Evolutionary conservation across 2,888 invertebrate species (phyloP), one percentile per base, ranked within the genome.

Genomic region (Chrysolina haemoptera): DNA sequence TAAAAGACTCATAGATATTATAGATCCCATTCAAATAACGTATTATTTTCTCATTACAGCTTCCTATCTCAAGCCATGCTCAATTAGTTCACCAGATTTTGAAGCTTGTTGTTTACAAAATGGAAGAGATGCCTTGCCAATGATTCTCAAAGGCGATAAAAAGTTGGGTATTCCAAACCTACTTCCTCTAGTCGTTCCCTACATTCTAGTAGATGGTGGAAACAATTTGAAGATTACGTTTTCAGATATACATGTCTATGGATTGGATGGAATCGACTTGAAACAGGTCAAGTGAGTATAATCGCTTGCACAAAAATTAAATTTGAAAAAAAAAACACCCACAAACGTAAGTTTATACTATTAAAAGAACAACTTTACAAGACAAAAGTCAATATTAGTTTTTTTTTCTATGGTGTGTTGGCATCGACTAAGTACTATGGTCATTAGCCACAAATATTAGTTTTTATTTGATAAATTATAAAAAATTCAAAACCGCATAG

Each of bases 91-190:
- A 64, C 79, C 81, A 10, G 81, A 84, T 50, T 76, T 85, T 10
- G 82, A 83, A 11, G 77, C 82, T 18, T 86, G 86, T 76, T 83
- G 81, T 1, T 64, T 79, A 8, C 72, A 81, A 46, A 75, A 82
- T 69, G 84, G 81, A 0, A 77, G 70, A 22, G 79, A 77, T 8
- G 82, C 82, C 0, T 22, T 85, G n/a, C 81, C 83, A 5, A 46
- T 35, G n/a, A 64, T 84, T 41, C 18, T 84, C 18, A 81, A 85
- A 76, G 85, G 86, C 35, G 86, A 86, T 69, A 81, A 78, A 41
- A 74, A 77, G 62, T 81, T 82, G 59, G 81, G 83, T 67, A 78
- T 86, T 35, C 85, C 86, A n/a, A 80, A 75, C 20, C 66, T 86
- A 75, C 18, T 71, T 0, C 86, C 86, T 0, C 68, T 86, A 16